Evolutionary conservation across 2,797 vertebrate species (phyloP), one percentile per base, ranked within the genome.

Genomic region (Poecilia velifera): DNA sequence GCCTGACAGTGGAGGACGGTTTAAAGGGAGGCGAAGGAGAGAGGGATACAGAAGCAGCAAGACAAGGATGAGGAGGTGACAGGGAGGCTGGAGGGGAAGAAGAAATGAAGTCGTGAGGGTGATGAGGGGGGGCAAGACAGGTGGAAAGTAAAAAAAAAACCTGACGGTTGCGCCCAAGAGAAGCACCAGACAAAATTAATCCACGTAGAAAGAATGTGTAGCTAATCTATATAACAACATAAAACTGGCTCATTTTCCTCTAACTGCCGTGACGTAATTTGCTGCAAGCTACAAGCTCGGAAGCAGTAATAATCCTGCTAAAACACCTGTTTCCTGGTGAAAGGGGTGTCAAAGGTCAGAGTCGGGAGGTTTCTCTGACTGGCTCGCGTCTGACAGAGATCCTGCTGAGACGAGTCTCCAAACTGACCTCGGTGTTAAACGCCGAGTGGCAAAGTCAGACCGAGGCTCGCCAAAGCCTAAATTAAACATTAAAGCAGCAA

Each of bases 301-400:
- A 36, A 81, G 39, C 87, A 74, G 78, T 49, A 83, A 91, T 85
- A 83, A 91, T 85, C 89, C 78, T 75, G 86, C 76, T 73, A 28
- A 62, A 91, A 90, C 92, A 93, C 90, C 89, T 89, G 92, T 87
- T 91, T 93, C 78, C 88, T 90, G 77, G 55, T 78, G 75, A 88
- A 82, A 77, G 66, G 41, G 57, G 74, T 90, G 92, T 87, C 90
- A 87, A 79, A 90, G 89, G 82, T 88, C 76, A 83, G 66, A 68
- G 82, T 81, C 80, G 76, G 70, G 81, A 80, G 71, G 80, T 87
- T 76, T 84, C 73, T 85, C 78, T 88, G 88, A 91, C 87, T 87
- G 87, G 87, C 74, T 84, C 36, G 71, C 82, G 78, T 78, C 85
- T 84, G 88, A 82, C 41, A 72, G 51, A 77, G 76, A 79, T 87